A percentile compares a stretch with the other conserved stretches of the same genome.
Evolutionary conservation across 2,888 invertebrate genomes (phyloP).

Genomic region (Reticulitermes lucifugus): DNA sequence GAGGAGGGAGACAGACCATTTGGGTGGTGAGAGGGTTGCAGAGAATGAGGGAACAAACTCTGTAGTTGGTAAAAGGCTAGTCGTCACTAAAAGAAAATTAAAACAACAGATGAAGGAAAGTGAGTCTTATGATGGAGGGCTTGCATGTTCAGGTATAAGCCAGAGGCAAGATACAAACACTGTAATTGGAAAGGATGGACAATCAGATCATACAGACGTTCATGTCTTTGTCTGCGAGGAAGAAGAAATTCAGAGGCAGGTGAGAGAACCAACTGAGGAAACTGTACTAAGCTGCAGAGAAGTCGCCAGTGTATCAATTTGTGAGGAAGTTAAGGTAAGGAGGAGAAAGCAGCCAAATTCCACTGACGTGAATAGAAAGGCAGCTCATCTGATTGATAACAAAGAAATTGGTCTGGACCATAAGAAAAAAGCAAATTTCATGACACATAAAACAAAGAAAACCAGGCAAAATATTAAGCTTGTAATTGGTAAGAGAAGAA

Average conservation of each 20-base stretch:
- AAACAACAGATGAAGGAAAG: background rate
- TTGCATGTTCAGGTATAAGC: background rate
- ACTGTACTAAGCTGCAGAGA: too few species aligned
- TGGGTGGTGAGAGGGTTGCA: background rate
- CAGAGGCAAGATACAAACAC: background rate
- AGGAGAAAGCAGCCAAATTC: background rate
- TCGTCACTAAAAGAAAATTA: background rate
- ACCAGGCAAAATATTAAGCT: background rate
- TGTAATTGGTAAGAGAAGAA: background rate
- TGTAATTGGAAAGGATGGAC: background rate
- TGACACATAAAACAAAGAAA: background rate
- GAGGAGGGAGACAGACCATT: too few species aligned
- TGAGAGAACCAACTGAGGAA: too few species aligned
- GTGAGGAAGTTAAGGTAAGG: too few species aligned
- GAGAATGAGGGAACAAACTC: background rate
- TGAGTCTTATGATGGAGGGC: background rate
- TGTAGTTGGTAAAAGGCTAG: background rate
- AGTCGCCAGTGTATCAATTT: too few species aligned
- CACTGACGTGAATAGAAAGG: background rate
- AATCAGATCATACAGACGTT: background rate
- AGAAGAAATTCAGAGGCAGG: too few species aligned
- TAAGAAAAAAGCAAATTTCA: background rate
- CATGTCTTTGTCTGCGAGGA: too few species aligned
- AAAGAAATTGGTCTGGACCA: background rate
- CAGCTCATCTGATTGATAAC: background rate